Percentiles rank a stretch among this genome's conserved stretches.
Conservation (phyloP, 2,113 vertebrate genomes). For the Brachyistius frenatus region DNA sequence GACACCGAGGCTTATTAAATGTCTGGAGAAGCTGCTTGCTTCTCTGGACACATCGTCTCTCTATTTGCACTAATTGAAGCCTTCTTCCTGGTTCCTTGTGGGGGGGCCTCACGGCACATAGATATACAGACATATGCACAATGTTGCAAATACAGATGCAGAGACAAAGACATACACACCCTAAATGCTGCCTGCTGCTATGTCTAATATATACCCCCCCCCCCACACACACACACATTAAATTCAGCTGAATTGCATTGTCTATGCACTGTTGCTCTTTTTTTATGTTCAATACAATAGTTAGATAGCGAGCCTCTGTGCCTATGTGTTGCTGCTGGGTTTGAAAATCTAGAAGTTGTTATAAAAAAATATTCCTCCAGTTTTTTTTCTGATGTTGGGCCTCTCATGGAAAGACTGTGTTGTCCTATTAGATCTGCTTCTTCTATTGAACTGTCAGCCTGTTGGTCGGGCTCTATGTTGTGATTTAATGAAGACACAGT, state of each 20-base stretch:
- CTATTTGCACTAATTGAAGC: slow-evolving; percentile 32
- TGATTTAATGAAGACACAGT: slow-evolving; percentile 2
- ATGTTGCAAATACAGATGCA: background rate
- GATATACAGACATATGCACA: slow-evolving; percentile 2
- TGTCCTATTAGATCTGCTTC: background rate
- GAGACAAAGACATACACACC: background rate
- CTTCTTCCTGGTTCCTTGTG: slow-evolving; percentile 42
- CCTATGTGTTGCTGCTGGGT: background rate
- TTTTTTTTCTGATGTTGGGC: rapidly evolving
- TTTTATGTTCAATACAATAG: background rate
- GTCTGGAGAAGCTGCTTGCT: slow-evolving; percentile 17
- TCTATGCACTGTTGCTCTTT: background rate
- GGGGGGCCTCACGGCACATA: background rate
- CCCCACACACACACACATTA: background rate
- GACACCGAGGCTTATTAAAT: slow-evolving; percentile 27
- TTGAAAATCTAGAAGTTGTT: slow-evolving; percentile 10
- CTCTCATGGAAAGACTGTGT: background rate
- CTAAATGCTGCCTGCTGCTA: background rate
- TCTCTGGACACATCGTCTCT: slow-evolving; percentile 29
- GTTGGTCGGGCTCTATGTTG: background rate
- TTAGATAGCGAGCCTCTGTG: background rate
- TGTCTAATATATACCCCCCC: background rate
- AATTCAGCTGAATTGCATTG: background rate
- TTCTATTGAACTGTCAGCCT: background rate
- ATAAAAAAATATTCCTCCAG: background rate